Percentiles rank a stretch among this genome's conserved stretches.
phyloP scores from a whole-genome alignment of 2,888 invertebrate species.

The Rosalia funebris region DNA sequence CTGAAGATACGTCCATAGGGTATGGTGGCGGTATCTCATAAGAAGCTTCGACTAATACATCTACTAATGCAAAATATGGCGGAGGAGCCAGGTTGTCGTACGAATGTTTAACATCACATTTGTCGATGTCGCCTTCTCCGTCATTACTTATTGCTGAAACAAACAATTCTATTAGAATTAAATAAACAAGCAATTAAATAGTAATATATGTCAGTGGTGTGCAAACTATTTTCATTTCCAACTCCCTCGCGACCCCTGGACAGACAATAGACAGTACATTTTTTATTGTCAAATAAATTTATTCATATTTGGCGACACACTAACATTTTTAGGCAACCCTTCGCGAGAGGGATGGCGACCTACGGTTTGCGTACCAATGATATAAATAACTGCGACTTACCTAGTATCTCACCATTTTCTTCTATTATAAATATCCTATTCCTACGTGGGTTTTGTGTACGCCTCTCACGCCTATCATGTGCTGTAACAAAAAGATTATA shows the following conservation, averaged over 20 bases:
- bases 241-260: too few species aligned
- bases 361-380: too few species aligned
- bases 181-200: too few species aligned
- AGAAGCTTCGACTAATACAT: not conserved
- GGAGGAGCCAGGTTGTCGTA: conserved; percentile 19
- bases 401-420: conserved; percentile 1
- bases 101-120: conserved; percentile 13
- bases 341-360: too few species aligned
- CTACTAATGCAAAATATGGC: conserved; percentile 6
- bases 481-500: not conserved
- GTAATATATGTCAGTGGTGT: too few species aligned
- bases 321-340: too few species aligned
- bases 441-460: not conserved
- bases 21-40: conserved; percentile 16
- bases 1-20: conserved; percentile 5
- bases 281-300: too few species aligned
- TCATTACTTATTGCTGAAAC: not conserved
- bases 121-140: not conserved
- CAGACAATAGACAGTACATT: too few species aligned
- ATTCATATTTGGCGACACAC: too few species aligned
- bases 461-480: not conserved
- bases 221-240: too few species aligned
- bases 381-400: too few species aligned
- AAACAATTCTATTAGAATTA: not conserved
- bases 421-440: conserved; percentile 3